A percentile compares a stretch with the other conserved stretches of the same genome.
These are phyloP conservation scores for Crotalus tigris DNA, from an alignment of 2,113 vertebrate genomes.

Conservation along the genomic window DNA sequence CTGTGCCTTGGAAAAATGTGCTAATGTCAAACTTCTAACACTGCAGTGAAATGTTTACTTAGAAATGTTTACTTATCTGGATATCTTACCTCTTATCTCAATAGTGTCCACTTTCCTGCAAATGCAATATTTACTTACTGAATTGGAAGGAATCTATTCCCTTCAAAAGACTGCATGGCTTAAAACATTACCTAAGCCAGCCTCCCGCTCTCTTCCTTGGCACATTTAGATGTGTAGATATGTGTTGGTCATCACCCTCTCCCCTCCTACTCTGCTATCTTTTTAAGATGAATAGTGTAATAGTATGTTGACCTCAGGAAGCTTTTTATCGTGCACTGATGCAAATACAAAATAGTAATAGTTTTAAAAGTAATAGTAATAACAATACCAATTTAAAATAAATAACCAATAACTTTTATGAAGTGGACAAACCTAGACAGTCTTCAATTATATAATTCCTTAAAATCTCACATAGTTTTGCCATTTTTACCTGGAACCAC, in stretches of 20 bases:
- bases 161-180: not conserved
- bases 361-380: not conserved
- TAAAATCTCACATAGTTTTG: not conserved
- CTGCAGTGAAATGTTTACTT: constrained; percentile 43
- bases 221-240: not conserved
- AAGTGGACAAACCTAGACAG: not conserved
- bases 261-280: not conserved
- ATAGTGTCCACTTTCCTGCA: constrained; percentile 16
- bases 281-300: not conserved
- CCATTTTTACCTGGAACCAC: not conserved
- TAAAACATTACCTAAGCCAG: not conserved
- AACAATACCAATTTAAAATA: not conserved
- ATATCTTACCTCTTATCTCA: constrained; percentile 32
- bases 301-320: not conserved
- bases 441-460: not conserved
- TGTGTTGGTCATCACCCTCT: not conserved
- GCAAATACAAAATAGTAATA: not conserved
- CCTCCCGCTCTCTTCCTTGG: not conserved
- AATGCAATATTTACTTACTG: not conserved
- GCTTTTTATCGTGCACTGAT: not conserved
- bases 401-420: not conserved
- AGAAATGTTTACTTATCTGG: constrained; percentile 43
- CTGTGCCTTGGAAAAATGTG: constrained; percentile 35
- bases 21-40: constrained; percentile 51
- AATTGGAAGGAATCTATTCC: not conserved